Conservation (phyloP, 1,140 invertebrate genomes). For the Eriosoma lanigerum region DNA sequence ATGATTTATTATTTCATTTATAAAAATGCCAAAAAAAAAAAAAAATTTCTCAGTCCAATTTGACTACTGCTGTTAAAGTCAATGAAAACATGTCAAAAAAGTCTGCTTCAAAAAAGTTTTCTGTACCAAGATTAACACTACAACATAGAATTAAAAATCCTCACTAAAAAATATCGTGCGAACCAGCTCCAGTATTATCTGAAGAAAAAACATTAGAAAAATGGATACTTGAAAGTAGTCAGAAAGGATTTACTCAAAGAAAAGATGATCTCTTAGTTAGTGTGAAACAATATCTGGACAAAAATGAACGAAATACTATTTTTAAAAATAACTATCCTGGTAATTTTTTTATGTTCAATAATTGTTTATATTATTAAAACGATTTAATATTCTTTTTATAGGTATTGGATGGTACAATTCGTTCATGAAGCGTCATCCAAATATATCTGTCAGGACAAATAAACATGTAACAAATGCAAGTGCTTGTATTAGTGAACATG, state of each 20-base stretch:
- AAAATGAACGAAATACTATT: not conserved
- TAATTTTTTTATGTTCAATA: not conserved
- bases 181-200: not conserved
- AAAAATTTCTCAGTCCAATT: not conserved
- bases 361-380: not conserved
- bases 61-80: not conserved
- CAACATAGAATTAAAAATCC: not conserved
- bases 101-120: not conserved
- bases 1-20: not conserved
- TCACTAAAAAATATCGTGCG: not conserved
- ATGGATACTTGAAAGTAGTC: not conserved
- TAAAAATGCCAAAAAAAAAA: constrained; percentile 16
- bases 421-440: not conserved
- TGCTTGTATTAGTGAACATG: not conserved
- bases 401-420: constrained; percentile 4
- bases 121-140: not conserved
- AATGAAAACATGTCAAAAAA: not conserved
- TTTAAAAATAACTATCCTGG: constrained; percentile 3
- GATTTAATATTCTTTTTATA: not conserved
- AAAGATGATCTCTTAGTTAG: not conserved
- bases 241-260: not conserved
- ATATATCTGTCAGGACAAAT: not conserved
- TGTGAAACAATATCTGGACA: not conserved
- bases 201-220: not conserved
- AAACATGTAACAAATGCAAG: not conserved